Evolutionary conservation across 2,888 invertebrate species (phyloP), one percentile per base, ranked within the genome.

Genomic region (Bellardia bayeri): DNA sequence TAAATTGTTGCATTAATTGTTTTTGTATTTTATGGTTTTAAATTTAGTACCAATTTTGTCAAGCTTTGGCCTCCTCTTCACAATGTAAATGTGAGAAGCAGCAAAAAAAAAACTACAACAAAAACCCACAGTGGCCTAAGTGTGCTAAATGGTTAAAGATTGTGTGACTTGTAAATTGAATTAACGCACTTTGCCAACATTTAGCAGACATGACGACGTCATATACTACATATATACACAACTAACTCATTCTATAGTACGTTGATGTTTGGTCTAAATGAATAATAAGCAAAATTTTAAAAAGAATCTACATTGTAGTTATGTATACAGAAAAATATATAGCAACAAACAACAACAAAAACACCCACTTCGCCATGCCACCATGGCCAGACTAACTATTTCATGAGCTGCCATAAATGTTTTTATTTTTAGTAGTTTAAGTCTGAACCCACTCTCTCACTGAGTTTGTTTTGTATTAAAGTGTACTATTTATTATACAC

Each of bases 131-230:
- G 63, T 54, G 63, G 56, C 54, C 71, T 40, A 83, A 83, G 83
- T 76, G 69, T 81, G 68, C 74, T 85, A 85, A 87, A 82, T 78
- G 72, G 33, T 84, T 81, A 76, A 83, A 84, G 33, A 81, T 72
- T 78, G 84, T 82, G 63, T 84, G 81, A 81, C 66, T 87, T 87
- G 76, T 82, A 87, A 87, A 87, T 84, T 78, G 56, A 82, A 87
- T 87, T 85, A 87, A 87, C 82, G 82, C 85, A 87, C 74, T 75
- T 87, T 82, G 85, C 63, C 87, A 85, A 69, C 82, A 87, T 85
- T 85, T 87, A 64, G 85, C 82, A 87, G 87, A 87, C 87, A 85
- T 14, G 75, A 66, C 61, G 85, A 75, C 87, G 87, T 63, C 87
- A 80, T 71, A 33, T 75, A 80, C 68, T 68, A 83, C 42, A 16